phyloP scores from a whole-genome alignment of 2,888 invertebrate species.

The Philopedon plagiatum region DNA sequence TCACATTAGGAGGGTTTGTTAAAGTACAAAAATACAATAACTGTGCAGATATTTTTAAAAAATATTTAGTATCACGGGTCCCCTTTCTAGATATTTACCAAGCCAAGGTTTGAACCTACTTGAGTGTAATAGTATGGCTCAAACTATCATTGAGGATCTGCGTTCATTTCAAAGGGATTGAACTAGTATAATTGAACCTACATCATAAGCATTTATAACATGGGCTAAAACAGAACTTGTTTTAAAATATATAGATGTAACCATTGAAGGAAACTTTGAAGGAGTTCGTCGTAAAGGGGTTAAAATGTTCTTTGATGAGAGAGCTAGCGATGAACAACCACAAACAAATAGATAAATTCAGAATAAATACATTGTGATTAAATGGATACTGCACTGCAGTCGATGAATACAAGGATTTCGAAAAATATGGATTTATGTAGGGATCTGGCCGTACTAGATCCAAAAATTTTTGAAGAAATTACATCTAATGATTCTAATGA shows the following conservation, averaged over 20 bases:
- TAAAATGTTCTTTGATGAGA: neutral
- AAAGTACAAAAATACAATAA: neutral
- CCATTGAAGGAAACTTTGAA: neutral
- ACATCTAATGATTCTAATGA: neutral
- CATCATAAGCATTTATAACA: neutral
- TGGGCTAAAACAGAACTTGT: constrained; percentile 2
- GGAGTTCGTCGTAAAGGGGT: neutral
- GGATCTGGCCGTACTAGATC: neutral
- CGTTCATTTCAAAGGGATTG: neutral
- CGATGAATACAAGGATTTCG: neutral
- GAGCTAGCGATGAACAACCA: neutral
- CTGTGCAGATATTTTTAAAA: neutral
- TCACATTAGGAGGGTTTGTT: neutral
- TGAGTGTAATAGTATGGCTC: neutral
- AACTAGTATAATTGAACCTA: neutral
- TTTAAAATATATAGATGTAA: constrained; percentile 1
- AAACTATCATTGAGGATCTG: neutral
- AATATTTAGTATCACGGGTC: constrained; percentile 7
- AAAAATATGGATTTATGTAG: constrained; percentile 9
- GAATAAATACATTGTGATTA: neutral
- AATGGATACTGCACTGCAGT: constrained; percentile 11
- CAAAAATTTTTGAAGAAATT: constrained; percentile 8
- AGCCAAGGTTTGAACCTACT: neutral
- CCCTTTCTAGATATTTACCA: neutral
- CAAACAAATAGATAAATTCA: constrained; percentile 3